A percentile compares a stretch with the other conserved stretches of the same genome.
These are phyloP conservation scores for Ctenopoma kingsleyae DNA, from an alignment of 2,797 vertebrate genomes.

Conservation along the genomic window DNA sequence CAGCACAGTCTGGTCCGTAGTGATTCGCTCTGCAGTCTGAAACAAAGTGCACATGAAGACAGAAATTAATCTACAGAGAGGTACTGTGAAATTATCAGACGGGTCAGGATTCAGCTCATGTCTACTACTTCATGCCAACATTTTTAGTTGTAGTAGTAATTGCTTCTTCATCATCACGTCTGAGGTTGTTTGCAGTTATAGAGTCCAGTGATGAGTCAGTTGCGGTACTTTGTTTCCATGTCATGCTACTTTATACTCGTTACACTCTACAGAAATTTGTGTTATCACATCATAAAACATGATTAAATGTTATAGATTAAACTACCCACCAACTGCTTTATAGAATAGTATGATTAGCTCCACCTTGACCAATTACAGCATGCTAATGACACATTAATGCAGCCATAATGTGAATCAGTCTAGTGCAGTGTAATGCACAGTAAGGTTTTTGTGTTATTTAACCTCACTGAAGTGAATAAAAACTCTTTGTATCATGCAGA, in stretches of 20 bases:
- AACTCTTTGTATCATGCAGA: no score
- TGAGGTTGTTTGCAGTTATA: neutral
- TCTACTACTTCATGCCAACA: neutral
- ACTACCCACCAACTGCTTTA: no score
- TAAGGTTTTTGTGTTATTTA: neutral
- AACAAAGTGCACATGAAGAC: neutral
- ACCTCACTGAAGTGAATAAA: no score
- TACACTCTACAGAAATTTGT: no score
- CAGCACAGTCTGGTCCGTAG: constrained; percentile 89
- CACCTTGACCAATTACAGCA: neutral
- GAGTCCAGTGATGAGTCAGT: no score
- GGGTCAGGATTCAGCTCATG: neutral
- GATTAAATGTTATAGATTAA: no score
- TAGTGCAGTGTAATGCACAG: no score
- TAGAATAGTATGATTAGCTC: neutral
- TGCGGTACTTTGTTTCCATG: no score
- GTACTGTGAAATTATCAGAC: neutral
- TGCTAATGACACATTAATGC: neutral
- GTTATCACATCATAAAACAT: no score
- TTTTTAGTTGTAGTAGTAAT: neutral
- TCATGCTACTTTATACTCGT: neutral
- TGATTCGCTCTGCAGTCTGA: constrained; percentile 86
- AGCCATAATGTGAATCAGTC: neutral
- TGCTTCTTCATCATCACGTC: no score
- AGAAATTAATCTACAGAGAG: neutral